phyloP scores from a whole-genome alignment of 2,797 vertebrate species.

The Sebastes goodei region DNA sequence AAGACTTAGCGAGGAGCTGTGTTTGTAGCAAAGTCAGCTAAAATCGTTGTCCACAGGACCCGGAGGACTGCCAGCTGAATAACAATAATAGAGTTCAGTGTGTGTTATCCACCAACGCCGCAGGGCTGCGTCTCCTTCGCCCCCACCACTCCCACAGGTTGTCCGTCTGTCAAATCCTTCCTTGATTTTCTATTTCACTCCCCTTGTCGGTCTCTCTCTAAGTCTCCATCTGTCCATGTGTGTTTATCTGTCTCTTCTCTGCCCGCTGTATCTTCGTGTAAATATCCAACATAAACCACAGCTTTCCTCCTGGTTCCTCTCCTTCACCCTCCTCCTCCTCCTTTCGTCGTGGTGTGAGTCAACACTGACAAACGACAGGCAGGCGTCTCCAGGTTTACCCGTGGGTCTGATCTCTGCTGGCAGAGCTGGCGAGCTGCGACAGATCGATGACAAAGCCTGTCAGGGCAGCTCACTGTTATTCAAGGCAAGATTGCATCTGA shows the following conservation, averaged over 20 bases:
- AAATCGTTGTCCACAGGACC: slow-evolving; percentile 40
- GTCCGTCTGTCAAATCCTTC: slow-evolving; percentile 38
- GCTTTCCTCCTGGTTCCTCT: slow-evolving; percentile 12
- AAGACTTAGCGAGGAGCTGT: slow-evolving; percentile 33
- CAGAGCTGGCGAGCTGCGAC: slow-evolving; percentile 39
- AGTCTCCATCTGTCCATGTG: slow-evolving; percentile 62
- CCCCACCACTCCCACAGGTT: slow-evolving; percentile 26
- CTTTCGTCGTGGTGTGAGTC: slow-evolving; percentile 36
- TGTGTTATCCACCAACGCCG: slow-evolving; percentile 15
- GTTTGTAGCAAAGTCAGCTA: slow-evolving; percentile 65
- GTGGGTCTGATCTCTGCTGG: slow-evolving; percentile 36
- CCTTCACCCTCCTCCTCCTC: neutral
- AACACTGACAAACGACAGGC: slow-evolving; percentile 32
- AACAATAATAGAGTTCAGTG: slow-evolving; percentile 42
- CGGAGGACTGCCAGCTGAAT: slow-evolving; percentile 55
- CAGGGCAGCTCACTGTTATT: slow-evolving; percentile 62
- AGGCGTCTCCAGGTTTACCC: slow-evolving; percentile 58
- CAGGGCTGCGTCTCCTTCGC: slow-evolving; percentile 27
- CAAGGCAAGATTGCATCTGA: slow-evolving; percentile 66
- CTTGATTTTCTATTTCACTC: slow-evolving; percentile 22
- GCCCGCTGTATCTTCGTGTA: slow-evolving; percentile 36
- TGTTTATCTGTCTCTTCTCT: slow-evolving; percentile 40
- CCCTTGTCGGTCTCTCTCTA: slow-evolving; percentile 31
- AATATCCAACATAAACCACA: slow-evolving; percentile 53
- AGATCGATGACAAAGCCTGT: slow-evolving; percentile 75